Evolutionary conservation across 92 coral and sea anemone genomes (phyloP).

Genomic region (Porites cylindrica): DNA sequence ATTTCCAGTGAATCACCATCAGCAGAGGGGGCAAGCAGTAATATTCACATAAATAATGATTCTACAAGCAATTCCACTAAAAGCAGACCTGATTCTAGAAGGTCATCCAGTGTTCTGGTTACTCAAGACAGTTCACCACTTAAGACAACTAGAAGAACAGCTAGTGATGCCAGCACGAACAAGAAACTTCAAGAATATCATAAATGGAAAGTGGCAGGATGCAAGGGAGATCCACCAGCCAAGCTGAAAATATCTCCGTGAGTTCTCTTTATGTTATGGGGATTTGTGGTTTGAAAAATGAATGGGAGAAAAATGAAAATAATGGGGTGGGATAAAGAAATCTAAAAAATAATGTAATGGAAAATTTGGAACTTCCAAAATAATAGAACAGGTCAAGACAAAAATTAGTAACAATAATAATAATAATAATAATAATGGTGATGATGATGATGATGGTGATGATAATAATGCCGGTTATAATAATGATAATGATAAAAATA

Average conservation of each 20-base stretch:
- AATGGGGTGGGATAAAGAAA: neutral
- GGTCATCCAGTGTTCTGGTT: neutral
- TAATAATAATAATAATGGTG: no score
- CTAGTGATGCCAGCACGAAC: slow-evolving; percentile 13
- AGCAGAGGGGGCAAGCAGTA: neutral
- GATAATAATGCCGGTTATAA: no score
- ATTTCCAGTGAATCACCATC: neutral
- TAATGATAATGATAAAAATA: no score
- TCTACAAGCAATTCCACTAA: neutral
- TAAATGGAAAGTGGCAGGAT: slow-evolving; percentile 86
- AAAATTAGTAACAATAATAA: no score
- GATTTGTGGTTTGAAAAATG: neutral
- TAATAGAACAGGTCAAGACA: no score
- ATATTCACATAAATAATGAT: neutral
- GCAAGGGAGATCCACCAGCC: slow-evolving; percentile 89
- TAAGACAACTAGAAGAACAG: neutral
- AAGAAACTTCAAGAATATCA: slow-evolving; percentile 77
- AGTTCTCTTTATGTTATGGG: slow-evolving; percentile 24
- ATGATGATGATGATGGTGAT: no score
- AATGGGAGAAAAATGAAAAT: neutral
- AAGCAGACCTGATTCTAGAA: neutral
- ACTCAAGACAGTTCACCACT: neutral
- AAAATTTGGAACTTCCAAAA: no score
- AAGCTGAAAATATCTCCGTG: slow-evolving; percentile 91
- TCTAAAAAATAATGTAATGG: no score